Conservation (phyloP, 2,888 invertebrate genomes). For the Pandemis cinnamomeana region DNA sequence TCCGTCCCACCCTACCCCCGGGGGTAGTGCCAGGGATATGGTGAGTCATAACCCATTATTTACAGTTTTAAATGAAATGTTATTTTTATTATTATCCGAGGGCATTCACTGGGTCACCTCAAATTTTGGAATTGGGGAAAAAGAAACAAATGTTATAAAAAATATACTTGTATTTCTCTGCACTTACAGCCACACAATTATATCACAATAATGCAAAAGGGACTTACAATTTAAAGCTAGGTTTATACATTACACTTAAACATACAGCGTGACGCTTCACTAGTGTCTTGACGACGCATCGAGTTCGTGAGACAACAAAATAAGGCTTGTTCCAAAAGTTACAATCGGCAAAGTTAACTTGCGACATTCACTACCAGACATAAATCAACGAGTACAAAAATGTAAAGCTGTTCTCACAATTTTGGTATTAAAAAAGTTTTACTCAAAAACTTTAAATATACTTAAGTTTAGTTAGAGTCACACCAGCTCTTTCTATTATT, state of each 20-base stretch:
- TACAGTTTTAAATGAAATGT: too few species aligned
- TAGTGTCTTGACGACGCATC: not conserved
- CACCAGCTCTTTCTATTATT: not conserved
- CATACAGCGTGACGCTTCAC: slow-evolving; percentile 23
- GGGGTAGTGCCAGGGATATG: too few species aligned
- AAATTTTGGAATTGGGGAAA: not conserved
- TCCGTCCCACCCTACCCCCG: too few species aligned
- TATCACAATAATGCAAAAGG: slow-evolving; percentile 29
- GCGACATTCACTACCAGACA: slow-evolving; percentile 22
- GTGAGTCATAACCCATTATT: too few species aligned
- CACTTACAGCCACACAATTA: slow-evolving; percentile 30
- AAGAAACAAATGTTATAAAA: slow-evolving; percentile 17
- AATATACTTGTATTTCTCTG: slow-evolving; percentile 35
- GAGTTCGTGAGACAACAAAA: not conserved
- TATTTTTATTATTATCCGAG: too few species aligned
- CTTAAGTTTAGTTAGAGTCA: not conserved
- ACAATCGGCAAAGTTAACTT: not conserved
- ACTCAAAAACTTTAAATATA: not conserved
- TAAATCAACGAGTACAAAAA: not conserved
- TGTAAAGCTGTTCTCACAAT: not conserved
- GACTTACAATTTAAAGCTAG: slow-evolving; percentile 28
- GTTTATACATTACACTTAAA: slow-evolving; percentile 8
- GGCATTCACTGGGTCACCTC: not conserved
- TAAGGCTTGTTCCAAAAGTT: not conserved
- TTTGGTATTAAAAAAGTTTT: not conserved